A percentile compares a stretch with the other conserved stretches of the same genome.
phyloP scores from a whole-genome alignment of 2,797 vertebrate species.

The Catharus ustulatus region DNA sequence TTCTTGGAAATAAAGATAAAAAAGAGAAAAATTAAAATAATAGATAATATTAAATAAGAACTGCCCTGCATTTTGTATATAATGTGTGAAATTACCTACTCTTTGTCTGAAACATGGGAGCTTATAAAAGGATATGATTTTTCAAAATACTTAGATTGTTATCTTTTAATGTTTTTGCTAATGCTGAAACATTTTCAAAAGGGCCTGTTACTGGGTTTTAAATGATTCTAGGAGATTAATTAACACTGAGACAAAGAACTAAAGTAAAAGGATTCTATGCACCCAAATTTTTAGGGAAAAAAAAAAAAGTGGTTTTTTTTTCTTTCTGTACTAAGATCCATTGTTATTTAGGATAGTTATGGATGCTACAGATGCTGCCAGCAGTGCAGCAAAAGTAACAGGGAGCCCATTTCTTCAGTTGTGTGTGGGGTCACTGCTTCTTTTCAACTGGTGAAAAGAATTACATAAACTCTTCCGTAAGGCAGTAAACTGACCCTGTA shows the following conservation, averaged over 20 bases:
- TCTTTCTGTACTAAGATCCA: neutral
- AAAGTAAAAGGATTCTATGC: neutral
- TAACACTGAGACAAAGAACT: neutral
- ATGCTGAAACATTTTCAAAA: conserved; percentile 6
- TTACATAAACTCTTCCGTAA: neutral
- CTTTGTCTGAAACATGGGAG: neutral
- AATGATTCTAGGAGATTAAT: neutral
- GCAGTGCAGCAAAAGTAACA: neutral
- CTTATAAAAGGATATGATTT: neutral
- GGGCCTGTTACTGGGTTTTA: neutral
- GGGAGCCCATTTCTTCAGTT: neutral
- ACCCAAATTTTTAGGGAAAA: neutral
- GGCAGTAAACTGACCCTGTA: neutral
- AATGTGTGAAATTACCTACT: neutral
- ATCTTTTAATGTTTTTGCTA: conserved; percentile 23
- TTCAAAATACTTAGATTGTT: neutral
- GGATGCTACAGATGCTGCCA: neutral
- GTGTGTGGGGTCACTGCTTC: neutral
- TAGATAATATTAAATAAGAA: neutral
- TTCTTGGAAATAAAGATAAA: neutral
- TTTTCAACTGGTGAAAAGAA: neutral
- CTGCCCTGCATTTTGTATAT: neutral
- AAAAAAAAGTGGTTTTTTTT: neutral
- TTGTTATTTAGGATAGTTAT: neutral
- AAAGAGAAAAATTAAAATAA: neutral